A percentile compares a stretch with the other conserved stretches of the same genome.
These are phyloP conservation scores for Argyresthia albistria DNA, from an alignment of 2,888 invertebrate species.

Conservation along the genomic window DNA sequence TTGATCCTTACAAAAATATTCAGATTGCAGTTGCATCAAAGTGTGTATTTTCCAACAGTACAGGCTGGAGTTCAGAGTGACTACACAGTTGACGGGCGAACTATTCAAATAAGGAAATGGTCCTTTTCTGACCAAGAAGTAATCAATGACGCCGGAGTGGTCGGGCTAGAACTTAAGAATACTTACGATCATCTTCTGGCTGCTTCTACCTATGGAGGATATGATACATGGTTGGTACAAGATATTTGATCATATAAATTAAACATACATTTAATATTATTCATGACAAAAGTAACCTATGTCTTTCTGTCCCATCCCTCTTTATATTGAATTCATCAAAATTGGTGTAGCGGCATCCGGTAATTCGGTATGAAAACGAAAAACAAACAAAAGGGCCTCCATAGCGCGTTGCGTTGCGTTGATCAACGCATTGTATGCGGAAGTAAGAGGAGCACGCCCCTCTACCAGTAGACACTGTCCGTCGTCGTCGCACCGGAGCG, in stretches of 20 bases:
- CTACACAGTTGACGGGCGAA: slow-evolving; percentile 68
- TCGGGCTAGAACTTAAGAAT: slow-evolving; percentile 80
- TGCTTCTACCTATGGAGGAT: slow-evolving; percentile 84
- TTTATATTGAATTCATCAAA: too few species aligned
- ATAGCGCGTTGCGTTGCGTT: too few species aligned
- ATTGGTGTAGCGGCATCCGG: too few species aligned
- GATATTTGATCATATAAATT: not conserved
- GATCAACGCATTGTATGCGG: too few species aligned
- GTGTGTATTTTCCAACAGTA: slow-evolving; percentile 49
- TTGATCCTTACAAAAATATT: not conserved
- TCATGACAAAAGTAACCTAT: not conserved
- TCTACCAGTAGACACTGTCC: too few species aligned
- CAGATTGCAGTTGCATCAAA: too few species aligned
- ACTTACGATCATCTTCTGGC: slow-evolving; percentile 90
- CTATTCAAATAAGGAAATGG: slow-evolving; percentile 88
- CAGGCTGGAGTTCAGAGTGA: slow-evolving; percentile 78
- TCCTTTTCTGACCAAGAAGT: slow-evolving; percentile 83
- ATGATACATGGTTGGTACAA: slow-evolving; percentile 66
- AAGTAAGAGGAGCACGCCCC: too few species aligned
- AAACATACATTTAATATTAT: too few species aligned
- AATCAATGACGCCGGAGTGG: slow-evolving; percentile 83
- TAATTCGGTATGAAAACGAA: too few species aligned
- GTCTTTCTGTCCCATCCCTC: too few species aligned
- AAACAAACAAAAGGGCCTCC: too few species aligned
- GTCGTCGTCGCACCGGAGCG: too few species aligned